Evolutionary conservation across 2,113 vertebrate species (phyloP).

Genomic region (Crypturellus undulatus): DNA sequence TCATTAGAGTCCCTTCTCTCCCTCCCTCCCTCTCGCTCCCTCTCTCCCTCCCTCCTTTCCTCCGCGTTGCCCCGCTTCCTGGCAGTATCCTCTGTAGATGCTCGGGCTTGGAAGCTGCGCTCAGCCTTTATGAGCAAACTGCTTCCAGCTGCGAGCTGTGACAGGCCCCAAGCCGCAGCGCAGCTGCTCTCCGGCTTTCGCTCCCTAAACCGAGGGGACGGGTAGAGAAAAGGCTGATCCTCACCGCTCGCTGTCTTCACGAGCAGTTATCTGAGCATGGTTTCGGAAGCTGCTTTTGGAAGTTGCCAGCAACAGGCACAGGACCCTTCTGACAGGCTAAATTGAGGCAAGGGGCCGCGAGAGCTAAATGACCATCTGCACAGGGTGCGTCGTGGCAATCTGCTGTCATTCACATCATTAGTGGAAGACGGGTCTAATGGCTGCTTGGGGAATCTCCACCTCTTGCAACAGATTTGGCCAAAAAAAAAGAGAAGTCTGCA

Average conservation of each 20-base stretch:
- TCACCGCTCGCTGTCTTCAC: not conserved
- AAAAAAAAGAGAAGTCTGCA: not conserved
- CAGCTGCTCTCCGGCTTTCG: conserved; percentile 8
- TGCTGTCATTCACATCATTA: not conserved
- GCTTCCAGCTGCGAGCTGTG: conserved; percentile 59
- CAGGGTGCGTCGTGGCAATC: not conserved
- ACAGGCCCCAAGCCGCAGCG: not conserved
- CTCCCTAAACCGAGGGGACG: not conserved
- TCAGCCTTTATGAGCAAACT: conserved; percentile 46
- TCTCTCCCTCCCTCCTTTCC: not conserved
- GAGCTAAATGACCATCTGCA: not conserved
- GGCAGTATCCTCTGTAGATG: conserved; percentile 23
- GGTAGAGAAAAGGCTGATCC: not conserved
- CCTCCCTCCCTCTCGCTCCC: not conserved
- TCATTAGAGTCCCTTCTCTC: conserved; percentile 33
- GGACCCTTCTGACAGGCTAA: not conserved
- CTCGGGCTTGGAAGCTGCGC: not conserved
- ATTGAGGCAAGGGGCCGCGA: accelerated
- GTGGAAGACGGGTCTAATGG: not conserved
- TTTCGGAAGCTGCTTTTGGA: not conserved
- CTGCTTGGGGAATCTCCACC: not conserved
- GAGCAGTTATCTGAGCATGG: not conserved
- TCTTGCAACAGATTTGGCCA: not conserved
- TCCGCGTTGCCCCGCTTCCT: not conserved
- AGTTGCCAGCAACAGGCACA: not conserved